These are phyloP conservation scores for Craseonycteris thonglongyai DNA, from an alignment of 2,113 vertebrate species.

Conservation along the genomic window DNA sequence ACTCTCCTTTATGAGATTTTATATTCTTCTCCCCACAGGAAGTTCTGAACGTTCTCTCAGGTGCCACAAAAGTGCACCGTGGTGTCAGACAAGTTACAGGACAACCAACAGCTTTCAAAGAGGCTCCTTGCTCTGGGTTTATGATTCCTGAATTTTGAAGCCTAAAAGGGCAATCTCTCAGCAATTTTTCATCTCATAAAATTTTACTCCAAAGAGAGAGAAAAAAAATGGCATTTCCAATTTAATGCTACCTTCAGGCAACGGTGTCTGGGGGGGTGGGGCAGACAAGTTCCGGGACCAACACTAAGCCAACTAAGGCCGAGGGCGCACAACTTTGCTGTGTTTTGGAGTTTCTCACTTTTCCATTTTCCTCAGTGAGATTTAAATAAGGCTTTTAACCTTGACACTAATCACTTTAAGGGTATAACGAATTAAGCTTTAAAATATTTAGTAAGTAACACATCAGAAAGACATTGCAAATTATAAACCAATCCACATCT, in stretches of 20 bases:
- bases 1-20: not conserved
- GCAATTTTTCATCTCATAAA: not conserved
- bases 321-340: rapidly evolving
- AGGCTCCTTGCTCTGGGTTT: not conserved
- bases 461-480: not conserved
- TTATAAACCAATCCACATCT: rapidly evolving
- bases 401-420: not conserved
- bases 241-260: not conserved
- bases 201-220: not conserved
- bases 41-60: not conserved
- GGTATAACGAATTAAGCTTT: not conserved
- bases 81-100: not conserved
- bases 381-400: not conserved
- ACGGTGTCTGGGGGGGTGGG: rapidly evolving
- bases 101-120: not conserved
- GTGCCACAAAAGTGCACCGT: not conserved
- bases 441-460: not conserved
- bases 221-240: not conserved
- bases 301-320: rapidly evolving
- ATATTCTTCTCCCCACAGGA: not conserved
- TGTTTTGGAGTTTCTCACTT: not conserved
- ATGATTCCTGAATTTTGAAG: not conserved
- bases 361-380: not conserved
- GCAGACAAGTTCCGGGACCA: rapidly evolving
- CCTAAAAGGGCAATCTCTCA: not conserved